Evolutionary conservation across 2,113 vertebrate genomes (phyloP).

Genomic region (Meriones unguiculatus): DNA sequence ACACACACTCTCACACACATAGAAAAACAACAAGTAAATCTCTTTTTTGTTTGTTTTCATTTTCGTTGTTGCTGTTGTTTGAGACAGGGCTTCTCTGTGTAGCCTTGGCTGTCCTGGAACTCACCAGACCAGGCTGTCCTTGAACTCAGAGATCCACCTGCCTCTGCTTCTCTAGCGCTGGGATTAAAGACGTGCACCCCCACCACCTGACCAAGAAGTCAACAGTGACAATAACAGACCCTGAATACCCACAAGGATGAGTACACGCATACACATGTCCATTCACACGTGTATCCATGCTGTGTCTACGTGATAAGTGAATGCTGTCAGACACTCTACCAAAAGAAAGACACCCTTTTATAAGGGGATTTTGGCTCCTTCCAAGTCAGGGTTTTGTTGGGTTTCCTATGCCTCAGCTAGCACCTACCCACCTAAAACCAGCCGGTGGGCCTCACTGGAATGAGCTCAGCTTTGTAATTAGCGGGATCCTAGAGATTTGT

Average conservation of each 20-base stretch:
- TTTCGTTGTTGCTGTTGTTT: not conserved
- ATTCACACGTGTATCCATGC: not conserved
- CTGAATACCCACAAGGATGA: no score
- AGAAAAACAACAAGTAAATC: not conserved
- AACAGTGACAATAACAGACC: not conserved
- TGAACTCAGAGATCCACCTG: not conserved
- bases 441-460: not conserved
- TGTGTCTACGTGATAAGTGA: not conserved
- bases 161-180: not conserved
- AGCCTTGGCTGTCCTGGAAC: not conserved
- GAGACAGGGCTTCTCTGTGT: not conserved
- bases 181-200: not conserved
- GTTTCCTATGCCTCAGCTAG: not conserved
- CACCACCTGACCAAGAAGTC: not conserved
- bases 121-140: not conserved
- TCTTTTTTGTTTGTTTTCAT: not conserved
- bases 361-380: slow-evolving; percentile 33
- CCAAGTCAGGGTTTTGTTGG: not conserved
- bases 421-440: not conserved
- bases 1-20: not conserved
- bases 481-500: not conserved
- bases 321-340: not conserved
- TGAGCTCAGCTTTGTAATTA: slow-evolving; percentile 40
- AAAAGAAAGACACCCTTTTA: not conserved
- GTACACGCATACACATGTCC: not conserved